Base-by-base conservation (phyloP, 2,113 vertebrate genomes). In the Bubo bubo region DNA sequence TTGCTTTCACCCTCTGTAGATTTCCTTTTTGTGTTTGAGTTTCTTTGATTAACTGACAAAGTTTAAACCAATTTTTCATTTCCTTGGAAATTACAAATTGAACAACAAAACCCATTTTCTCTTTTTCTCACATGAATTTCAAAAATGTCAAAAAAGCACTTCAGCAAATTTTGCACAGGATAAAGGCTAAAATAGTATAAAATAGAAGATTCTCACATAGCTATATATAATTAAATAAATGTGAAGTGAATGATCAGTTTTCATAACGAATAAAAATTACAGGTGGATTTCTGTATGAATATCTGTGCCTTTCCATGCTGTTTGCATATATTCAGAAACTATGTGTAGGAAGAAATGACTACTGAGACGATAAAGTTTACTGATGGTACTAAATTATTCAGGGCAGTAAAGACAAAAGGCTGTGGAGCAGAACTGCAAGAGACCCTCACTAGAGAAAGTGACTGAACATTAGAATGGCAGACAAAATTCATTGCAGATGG, bases 391-490 rank as follows among this genome's bases (percentile, higher is more conserved):
- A 79, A 96, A 92, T 91, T 86, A 95, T 86, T 91, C 68, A 94
- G 15, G 37, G 13, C 9, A 71, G n/a, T 71, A 81, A 77, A 89
- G 15, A 62, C 4, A 55, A 96, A 94, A 59, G 13, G 39, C 79
- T 66, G 55, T 58, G 64, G 37, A 77, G 22, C 63, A 96, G 64
- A 93, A 84, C 15, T 94, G 22, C 30, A 74, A 0, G 2, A 89
- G 18, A 63, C 8, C 26, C 52, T 63, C 71, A 21, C 32, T 34
- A 85, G 68, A 93, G 64, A 89, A 91, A 91, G 80, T 68, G 76
- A 74, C 18, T 87, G 89, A 95, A 89, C 83, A 75, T 87, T 84
- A 85, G 79, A 95, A 94, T 81, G 68, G 68, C 89, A 96, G 89
- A 89, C 27, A 91, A 96, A 95, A 93, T 59, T 84, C 37, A 43